These are phyloP conservation scores for Emmelina monodactyla DNA, from an alignment of 2,888 invertebrate species.

Conservation along the genomic window DNA sequence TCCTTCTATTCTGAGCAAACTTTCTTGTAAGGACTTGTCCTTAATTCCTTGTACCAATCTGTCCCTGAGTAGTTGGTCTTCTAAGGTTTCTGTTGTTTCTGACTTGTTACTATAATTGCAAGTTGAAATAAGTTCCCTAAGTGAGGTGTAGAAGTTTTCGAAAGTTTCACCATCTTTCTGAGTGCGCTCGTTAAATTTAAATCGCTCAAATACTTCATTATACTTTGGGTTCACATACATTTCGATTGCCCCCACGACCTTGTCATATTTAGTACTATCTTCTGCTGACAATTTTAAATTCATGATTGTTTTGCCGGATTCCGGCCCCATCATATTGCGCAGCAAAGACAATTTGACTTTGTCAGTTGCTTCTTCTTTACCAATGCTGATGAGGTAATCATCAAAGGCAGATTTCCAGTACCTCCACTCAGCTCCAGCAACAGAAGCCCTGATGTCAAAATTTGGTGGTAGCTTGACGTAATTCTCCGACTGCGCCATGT, in stretches of 20 bases:
- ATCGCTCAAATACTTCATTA: background rate
- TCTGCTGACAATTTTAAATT: background rate
- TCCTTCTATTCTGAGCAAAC: too few relatives aligned
- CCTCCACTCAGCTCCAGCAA: background rate
- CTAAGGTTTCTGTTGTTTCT: background rate
- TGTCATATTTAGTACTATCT: background rate
- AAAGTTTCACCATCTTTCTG: background rate
- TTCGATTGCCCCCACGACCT: background rate
- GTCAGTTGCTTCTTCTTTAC: background rate
- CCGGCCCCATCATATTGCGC: slow-evolving; percentile 3
- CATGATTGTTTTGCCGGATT: background rate
- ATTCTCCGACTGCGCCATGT: background rate
- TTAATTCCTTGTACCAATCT: too few relatives aligned
- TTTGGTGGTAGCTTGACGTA: background rate
- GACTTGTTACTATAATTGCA: too few relatives aligned
- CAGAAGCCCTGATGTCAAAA: background rate
- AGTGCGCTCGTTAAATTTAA: background rate
- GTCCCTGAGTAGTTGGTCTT: too few relatives aligned
- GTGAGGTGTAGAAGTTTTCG: too few relatives aligned
- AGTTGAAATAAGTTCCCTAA: too few relatives aligned
- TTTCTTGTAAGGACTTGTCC: too few relatives aligned
- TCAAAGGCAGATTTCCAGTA: slow-evolving; percentile 67
- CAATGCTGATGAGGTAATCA: background rate
- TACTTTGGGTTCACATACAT: background rate
- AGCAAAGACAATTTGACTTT: background rate